These are phyloP conservation scores for Equus przewalskii DNA, from an alignment of 2,113 vertebrate genomes.

Conservation along the genomic window DNA sequence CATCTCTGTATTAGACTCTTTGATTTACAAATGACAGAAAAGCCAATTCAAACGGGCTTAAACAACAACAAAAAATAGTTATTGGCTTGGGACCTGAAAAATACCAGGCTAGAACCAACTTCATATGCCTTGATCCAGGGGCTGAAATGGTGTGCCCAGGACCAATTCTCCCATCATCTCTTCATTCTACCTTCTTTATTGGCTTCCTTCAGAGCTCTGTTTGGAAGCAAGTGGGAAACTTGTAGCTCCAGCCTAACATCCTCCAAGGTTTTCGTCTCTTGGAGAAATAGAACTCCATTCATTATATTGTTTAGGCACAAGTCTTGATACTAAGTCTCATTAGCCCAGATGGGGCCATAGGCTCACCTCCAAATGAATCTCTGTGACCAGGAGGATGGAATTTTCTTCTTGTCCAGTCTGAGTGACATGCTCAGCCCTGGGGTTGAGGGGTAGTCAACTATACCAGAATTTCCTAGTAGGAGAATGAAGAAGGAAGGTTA, in stretches of 20 bases:
- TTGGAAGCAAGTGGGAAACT: not conserved
- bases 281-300: not conserved
- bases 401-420: not conserved
- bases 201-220: not conserved
- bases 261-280: not conserved
- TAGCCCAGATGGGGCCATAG: not conserved
- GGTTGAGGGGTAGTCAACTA: too few relatives aligned
- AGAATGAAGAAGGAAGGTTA: not conserved
- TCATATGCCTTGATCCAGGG: not conserved
- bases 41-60: not conserved
- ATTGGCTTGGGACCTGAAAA: not conserved
- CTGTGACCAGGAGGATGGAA: not conserved
- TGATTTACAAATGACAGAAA: constrained; percentile 35
- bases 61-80: not conserved
- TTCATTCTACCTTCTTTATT: not conserved
- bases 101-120: not conserved
- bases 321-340: not conserved
- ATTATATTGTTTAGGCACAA: not conserved
- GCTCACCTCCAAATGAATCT: not conserved
- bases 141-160: not conserved
- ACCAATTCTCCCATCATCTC: not conserved
- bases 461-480: not conserved
- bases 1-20: not conserved
- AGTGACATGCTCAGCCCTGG: not conserved
- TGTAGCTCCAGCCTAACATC: not conserved